Percentiles rank a stretch among this genome's conserved stretches.
phyloP scores from a whole-genome alignment of 2,888 invertebrate genomes.

The Athripsodes cinereus region DNA sequence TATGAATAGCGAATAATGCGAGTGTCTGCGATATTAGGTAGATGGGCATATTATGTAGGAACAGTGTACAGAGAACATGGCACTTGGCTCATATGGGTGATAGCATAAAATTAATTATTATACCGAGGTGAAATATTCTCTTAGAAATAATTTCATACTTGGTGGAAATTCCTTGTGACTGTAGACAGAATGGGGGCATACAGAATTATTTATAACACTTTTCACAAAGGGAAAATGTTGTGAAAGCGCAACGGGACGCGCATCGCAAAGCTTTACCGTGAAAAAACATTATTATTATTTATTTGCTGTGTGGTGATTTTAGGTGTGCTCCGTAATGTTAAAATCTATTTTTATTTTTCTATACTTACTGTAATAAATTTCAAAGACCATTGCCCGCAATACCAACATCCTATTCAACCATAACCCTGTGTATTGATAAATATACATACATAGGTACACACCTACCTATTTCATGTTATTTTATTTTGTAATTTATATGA shows the following conservation, averaged over 20 bases:
- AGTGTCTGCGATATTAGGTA: too few species aligned
- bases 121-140: constrained; percentile 9
- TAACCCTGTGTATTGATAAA: too few species aligned
- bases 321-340: too few species aligned
- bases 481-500: too few species aligned
- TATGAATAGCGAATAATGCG: too few species aligned
- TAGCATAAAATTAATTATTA: constrained; percentile 11
- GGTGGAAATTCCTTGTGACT: constrained; percentile 13
- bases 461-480: too few species aligned
- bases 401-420: too few species aligned
- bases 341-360: too few species aligned
- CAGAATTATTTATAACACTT: constrained; percentile 11
- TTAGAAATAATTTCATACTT: constrained; percentile 8
- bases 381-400: too few species aligned
- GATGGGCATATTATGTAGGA: too few species aligned
- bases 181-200: constrained; percentile 13
- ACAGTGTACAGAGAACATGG: not conserved
- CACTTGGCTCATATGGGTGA: not conserved
- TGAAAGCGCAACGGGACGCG: not conserved
- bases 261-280: not conserved
- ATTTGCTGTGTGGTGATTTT: not conserved
- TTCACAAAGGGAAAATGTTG: constrained; percentile 4
- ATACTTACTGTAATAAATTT: too few species aligned
- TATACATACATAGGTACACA: too few species aligned
- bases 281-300: not conserved